Conservation (phyloP, 1,140 invertebrate species). For the Littorina saxatilis region DNA sequence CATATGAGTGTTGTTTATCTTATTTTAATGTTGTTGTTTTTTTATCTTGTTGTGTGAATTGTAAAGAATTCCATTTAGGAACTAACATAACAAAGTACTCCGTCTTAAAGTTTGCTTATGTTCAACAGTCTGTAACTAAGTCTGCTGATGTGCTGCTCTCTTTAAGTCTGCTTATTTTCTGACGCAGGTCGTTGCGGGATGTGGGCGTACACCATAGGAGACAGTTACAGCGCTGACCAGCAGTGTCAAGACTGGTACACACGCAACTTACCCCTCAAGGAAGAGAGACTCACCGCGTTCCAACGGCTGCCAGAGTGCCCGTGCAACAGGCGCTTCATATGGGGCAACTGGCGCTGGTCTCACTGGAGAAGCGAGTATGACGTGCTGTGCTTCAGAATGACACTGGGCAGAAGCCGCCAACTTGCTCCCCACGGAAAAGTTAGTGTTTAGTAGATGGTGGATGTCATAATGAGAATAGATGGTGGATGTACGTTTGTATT, state of each 20-base stretch:
- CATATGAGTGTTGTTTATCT: no score
- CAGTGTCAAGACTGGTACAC: constrained; percentile 14
- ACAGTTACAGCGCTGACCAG: constrained; percentile 3
- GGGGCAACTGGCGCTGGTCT: constrained; percentile 20
- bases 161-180: neutral
- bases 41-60: no score
- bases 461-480: no score
- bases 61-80: no score
- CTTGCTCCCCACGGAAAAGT: constrained; percentile 8
- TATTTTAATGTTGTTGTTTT: no score
- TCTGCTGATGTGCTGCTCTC: neutral
- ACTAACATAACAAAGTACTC: no score
- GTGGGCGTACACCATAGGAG: neutral
- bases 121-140: neutral
- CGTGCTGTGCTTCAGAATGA: constrained; percentile 16
- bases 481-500: no score
- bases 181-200: constrained; percentile 11
- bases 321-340: neutral
- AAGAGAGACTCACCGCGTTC: neutral
- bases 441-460: no score
- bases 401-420: neutral
- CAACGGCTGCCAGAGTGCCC: constrained; percentile 16
- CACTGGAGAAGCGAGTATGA: neutral
- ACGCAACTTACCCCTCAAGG: neutral
- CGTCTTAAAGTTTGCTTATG: no score